phyloP scores from a whole-genome alignment of 37 sponge, comb jelly and placozoan genomes.

The Halisarca cf. caerulea region DNA sequence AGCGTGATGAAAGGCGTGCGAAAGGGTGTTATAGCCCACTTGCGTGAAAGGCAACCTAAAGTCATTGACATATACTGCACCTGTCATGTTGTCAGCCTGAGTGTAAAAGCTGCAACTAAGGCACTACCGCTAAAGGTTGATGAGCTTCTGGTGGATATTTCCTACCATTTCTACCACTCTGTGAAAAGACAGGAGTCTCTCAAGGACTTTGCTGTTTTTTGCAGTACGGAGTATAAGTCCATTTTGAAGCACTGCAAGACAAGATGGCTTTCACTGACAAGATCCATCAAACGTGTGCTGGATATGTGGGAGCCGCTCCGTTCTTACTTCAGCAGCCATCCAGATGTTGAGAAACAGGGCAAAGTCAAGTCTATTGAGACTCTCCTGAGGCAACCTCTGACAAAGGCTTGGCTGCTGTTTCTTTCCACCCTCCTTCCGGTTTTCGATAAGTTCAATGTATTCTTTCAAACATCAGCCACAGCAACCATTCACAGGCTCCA shows the following conservation, averaged over 20 bases:
- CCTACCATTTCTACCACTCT: constrained; percentile 32
- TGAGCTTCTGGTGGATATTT: constrained; percentile 41
- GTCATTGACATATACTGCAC: constrained; percentile 31
- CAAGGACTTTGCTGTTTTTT: constrained; percentile 28
- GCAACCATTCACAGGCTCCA: constrained; percentile 33
- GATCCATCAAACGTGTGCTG: constrained; percentile 22
- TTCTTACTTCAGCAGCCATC: constrained; percentile 46
- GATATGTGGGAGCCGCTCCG: constrained; percentile 45
- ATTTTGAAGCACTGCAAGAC: constrained; percentile 42
- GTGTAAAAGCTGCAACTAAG: constrained; percentile 42
- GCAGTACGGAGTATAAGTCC: constrained; percentile 4
- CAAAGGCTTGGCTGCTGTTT: constrained; percentile 38
- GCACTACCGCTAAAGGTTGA: constrained; percentile 32
- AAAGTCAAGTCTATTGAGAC: constrained; percentile 15
- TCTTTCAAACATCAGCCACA: constrained; percentile 33
- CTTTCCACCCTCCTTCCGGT: constrained; percentile 6
- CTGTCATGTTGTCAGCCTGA: constrained; percentile 30
- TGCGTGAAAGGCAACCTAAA: background rate
- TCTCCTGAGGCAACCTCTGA: background rate
- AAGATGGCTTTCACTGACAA: constrained; percentile 30
- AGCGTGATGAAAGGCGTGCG: background rate
- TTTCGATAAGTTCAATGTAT: constrained; percentile 25
- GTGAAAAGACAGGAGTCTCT: constrained; percentile 28
- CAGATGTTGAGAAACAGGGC: constrained; percentile 39
- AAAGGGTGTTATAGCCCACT: background rate